Conservation (phyloP, 2,113 vertebrate genomes). For the Oreocharis arfaki region DNA sequence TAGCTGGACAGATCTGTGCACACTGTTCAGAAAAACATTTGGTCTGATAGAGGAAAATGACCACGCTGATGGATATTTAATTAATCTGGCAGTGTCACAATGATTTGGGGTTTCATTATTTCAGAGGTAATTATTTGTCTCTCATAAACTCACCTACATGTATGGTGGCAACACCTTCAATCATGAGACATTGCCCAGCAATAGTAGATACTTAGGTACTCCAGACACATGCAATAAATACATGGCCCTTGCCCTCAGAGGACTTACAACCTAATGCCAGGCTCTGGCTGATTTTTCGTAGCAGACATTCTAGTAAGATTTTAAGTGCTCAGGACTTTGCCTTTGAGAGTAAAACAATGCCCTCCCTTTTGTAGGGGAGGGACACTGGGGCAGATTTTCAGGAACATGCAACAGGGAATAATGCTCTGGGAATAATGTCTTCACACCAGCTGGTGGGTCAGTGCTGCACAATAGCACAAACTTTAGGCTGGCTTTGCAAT, state of each 20-base stretch:
- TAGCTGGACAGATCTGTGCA: neutral
- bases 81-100: neutral
- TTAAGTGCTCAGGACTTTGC: neutral
- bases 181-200: neutral
- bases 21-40: neutral
- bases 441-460: neutral
- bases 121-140: neutral
- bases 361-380: neutral
- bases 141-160: neutral
- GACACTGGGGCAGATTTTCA: neutral
- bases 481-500: neutral
- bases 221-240: neutral
- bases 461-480: neutral
- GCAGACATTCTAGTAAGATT: neutral
- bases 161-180: neutral
- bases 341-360: neutral
- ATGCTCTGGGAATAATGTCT: neutral
- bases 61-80: neutral
- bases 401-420: neutral
- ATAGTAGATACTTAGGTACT: neutral
- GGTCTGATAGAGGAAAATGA: neutral
- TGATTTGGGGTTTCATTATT: neutral
- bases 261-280: neutral
- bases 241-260: neutral
- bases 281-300: neutral